These are phyloP conservation scores for Molossus alvarezi DNA, from an alignment of 2,797 vertebrate species.

Conservation along the genomic window DNA sequence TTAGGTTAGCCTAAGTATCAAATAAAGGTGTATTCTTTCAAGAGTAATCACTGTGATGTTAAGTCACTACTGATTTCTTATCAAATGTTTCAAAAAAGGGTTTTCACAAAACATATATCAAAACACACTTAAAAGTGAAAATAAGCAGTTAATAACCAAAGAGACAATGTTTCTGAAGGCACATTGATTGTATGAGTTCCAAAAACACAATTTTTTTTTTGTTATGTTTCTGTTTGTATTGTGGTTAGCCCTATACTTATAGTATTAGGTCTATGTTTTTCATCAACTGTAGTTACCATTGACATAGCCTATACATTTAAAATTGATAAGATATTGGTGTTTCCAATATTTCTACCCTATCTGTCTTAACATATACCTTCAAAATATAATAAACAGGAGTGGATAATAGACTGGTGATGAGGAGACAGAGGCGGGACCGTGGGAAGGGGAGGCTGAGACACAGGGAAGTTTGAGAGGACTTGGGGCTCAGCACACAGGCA, in stretches of 20 bases:
- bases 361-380: background rate
- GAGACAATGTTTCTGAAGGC: background rate
- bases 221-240: background rate
- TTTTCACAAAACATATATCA: background rate
- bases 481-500: no score
- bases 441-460: no score
- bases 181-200: background rate
- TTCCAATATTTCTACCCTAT: background rate
- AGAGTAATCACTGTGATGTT: background rate
- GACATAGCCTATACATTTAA: background rate
- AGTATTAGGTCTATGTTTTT: background rate
- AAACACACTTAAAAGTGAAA: slow-evolving; percentile 25
- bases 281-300: background rate
- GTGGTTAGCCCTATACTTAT: background rate
- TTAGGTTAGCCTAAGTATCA: background rate
- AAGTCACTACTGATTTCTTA: background rate
- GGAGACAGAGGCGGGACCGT: no score
- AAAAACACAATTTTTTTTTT: background rate
- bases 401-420: background rate
- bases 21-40: slow-evolving; percentile 23
- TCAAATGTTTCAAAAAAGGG: background rate
- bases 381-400: background rate
- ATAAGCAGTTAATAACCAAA: slow-evolving; percentile 15
- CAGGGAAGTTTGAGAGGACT: no score
- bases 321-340: background rate